These are phyloP conservation scores for Lasioglossum zephyrum DNA, from an alignment of 2,888 invertebrate species.

Conservation along the genomic window DNA sequence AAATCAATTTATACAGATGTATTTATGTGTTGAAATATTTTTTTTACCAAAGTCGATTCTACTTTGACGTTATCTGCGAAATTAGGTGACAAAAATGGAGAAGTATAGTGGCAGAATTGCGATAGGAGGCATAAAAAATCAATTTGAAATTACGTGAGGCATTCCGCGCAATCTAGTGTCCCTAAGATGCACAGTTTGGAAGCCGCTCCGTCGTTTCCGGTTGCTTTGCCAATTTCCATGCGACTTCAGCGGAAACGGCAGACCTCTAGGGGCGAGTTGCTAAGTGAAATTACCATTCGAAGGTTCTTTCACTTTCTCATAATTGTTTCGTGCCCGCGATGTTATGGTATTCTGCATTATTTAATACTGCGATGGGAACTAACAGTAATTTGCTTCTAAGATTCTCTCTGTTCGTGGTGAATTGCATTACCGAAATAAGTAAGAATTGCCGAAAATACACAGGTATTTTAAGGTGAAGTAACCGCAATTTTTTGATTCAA, in stretches of 20 bases:
- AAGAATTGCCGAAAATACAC: background rate
- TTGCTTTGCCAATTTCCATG: slow-evolving; percentile 51
- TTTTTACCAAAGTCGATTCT: background rate
- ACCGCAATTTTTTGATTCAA: too few relatives aligned
- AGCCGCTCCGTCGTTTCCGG: slow-evolving; percentile 24
- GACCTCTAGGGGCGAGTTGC: slow-evolving; percentile 11
- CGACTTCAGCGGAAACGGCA: slow-evolving; percentile 26
- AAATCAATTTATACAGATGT: background rate
- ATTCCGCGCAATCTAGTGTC: background rate
- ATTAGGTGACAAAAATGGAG: background rate
- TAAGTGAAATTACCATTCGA: slow-evolving; percentile 41
- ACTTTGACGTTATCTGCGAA: background rate
- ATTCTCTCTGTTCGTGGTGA: background rate
- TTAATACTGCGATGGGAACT: background rate
- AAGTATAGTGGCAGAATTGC: background rate
- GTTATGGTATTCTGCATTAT: background rate
- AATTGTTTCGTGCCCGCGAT: slow-evolving; percentile 9
- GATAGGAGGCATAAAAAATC: slow-evolving; percentile 16
- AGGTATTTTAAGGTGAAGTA: too few relatives aligned
- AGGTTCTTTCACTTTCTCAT: slow-evolving; percentile 6
- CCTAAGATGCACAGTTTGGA: slow-evolving; percentile 36
- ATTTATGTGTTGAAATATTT: background rate
- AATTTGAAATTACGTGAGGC: slow-evolving; percentile 36
- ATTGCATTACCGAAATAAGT: background rate
- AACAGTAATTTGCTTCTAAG: background rate